Conservation (phyloP, 2,113 vertebrate genomes). For the Coptodon bakossiorum region DNA sequence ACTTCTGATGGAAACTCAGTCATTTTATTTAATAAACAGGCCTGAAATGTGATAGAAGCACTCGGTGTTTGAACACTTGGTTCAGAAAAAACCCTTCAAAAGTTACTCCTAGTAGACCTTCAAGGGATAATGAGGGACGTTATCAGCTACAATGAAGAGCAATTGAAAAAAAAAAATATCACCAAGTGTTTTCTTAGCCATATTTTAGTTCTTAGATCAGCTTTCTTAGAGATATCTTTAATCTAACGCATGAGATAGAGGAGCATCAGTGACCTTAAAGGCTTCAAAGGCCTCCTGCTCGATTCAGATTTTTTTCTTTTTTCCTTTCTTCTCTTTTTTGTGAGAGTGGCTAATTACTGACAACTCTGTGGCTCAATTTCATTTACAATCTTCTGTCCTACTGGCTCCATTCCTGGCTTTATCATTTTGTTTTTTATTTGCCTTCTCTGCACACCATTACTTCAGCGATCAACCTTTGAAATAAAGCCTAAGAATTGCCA, state of each 20-base stretch:
- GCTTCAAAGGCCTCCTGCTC: background rate
- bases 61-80: background rate
- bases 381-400: background rate
- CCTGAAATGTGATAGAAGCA: background rate
- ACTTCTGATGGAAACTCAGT: background rate
- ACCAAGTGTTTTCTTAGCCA: background rate
- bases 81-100: background rate
- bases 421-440: background rate
- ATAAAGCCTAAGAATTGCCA: background rate
- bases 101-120: background rate
- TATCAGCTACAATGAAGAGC: background rate
- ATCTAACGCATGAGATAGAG: background rate
- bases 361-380: background rate
- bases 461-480: background rate
- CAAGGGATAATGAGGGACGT: background rate
- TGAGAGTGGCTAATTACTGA: constrained; percentile 1
- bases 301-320: background rate
- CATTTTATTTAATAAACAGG: background rate
- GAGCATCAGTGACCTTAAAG: constrained; percentile 1
- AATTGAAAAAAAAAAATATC: background rate
- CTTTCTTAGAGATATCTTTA: constrained; percentile 9
- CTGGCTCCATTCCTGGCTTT: background rate
- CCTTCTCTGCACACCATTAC: background rate
- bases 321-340: background rate
- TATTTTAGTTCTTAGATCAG: background rate